Conservation (phyloP, 2,888 invertebrate species). For the Maniola hyperantus region DNA sequence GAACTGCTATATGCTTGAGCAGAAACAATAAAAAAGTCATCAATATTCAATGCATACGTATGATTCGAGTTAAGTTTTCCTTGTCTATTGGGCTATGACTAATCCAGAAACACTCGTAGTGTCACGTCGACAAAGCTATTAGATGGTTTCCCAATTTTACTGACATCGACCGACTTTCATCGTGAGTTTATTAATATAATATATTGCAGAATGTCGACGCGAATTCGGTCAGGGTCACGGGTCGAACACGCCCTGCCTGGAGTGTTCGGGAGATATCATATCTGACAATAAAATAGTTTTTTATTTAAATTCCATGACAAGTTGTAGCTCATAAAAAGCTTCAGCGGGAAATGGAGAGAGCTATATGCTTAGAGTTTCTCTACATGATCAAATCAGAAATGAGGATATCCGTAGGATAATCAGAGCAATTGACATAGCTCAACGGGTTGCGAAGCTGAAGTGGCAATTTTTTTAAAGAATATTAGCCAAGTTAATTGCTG, state of each 20-base stretch:
- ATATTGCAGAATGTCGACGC: slow-evolving; percentile 9
- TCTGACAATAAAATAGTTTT: background rate
- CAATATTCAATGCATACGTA: background rate
- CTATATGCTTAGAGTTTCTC: too few relatives aligned
- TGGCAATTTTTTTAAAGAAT: too few relatives aligned
- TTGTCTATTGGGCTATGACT: slow-evolving; percentile 4
- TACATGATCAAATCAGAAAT: too few relatives aligned
- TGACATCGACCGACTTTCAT: background rate
- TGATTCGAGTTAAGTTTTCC: slow-evolving; percentile 1
- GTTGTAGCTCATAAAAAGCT: too few relatives aligned
- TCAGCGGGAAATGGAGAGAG: too few relatives aligned
- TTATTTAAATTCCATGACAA: too few relatives aligned
- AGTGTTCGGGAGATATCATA: slow-evolving; percentile 8
- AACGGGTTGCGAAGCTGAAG: too few relatives aligned
- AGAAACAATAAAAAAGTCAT: background rate
- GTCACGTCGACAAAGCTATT: background rate
- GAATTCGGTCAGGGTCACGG: slow-evolving; percentile 45
- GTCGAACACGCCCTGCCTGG: slow-evolving; percentile 13
- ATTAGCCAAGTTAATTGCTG: too few relatives aligned
- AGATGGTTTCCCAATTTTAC: background rate
- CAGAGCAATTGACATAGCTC: too few relatives aligned
- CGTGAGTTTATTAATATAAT: background rate
- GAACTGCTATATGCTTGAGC: background rate
- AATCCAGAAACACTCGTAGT: background rate
- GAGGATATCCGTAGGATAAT: too few relatives aligned